A percentile compares a stretch with the other conserved stretches of the same genome.
Evolutionary conservation across 2,113 vertebrate genomes (phyloP).

Genomic region (Tragelaphus strepsiceros): DNA sequence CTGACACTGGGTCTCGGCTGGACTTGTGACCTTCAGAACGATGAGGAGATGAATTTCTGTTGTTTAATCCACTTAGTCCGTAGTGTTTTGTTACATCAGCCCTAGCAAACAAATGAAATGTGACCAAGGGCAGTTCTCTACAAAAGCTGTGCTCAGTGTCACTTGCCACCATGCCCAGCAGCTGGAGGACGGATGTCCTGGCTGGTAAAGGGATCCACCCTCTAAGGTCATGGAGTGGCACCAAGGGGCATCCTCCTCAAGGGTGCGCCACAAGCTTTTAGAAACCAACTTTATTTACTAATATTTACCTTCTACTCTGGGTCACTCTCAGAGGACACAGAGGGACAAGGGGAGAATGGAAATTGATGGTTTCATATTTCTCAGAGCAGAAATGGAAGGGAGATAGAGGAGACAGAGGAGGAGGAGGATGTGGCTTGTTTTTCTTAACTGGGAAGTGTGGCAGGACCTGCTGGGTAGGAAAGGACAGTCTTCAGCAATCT

Average conservation of each 20-base stretch:
- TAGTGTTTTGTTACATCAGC: not conserved
- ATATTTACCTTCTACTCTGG: not conserved
- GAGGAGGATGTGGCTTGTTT: not conserved
- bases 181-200: too few species aligned
- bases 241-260: not conserved
- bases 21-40: not conserved
- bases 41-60: not conserved
- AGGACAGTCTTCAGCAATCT: not conserved
- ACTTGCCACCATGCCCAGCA: not conserved
- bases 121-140: not conserved
- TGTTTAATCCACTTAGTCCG: not conserved
- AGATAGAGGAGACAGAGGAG: not conserved
- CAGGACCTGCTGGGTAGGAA: not conserved
- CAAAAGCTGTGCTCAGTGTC: not conserved
- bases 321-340: not conserved
- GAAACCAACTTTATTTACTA: not conserved
- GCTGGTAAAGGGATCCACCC: not conserved
- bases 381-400: not conserved
- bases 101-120: rapidly evolving
- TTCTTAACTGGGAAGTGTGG: not conserved
- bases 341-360: not conserved
- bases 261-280: not conserved
- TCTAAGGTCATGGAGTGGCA: too few species aligned
- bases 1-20: not conserved
- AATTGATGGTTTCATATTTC: not conserved